These are phyloP conservation scores for Porites evermanni DNA, from an alignment of 92 coral and sea anemone genomes.

Conservation along the genomic window DNA sequence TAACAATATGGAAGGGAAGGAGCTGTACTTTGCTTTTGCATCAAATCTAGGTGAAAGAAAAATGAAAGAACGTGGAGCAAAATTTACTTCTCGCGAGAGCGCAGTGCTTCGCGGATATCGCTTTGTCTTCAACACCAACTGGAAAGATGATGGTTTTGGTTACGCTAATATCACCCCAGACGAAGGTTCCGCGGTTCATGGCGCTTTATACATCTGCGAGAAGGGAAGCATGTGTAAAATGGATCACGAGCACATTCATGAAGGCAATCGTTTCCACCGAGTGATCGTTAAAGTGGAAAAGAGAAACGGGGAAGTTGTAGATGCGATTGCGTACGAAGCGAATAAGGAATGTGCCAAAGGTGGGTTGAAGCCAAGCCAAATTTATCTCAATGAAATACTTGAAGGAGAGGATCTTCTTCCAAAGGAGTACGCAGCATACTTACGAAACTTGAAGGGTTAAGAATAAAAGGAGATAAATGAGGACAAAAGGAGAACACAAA, in stretches of 20 bases:
- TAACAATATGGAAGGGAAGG: slow-evolving; percentile 14
- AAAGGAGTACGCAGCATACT: slow-evolving; percentile 20
- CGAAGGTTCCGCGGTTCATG: slow-evolving; percentile 51
- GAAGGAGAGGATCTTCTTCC: slow-evolving; percentile 67
- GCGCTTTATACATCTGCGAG: slow-evolving; percentile 66
- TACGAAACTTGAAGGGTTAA: background rate
- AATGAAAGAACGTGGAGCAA: slow-evolving; percentile 69
- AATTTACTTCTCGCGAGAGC: slow-evolving; percentile 54
- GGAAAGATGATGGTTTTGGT: slow-evolving; percentile 70
- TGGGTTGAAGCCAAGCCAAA: slow-evolving; percentile 57
- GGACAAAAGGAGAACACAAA: no score
- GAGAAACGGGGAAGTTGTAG: no score
- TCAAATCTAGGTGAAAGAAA: slow-evolving; percentile 68
- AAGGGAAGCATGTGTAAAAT: slow-evolving; percentile 37
- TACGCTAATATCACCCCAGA: slow-evolving; percentile 63
- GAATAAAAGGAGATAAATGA: background rate
- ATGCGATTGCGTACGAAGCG: slow-evolving; percentile 24
- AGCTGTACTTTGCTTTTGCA: slow-evolving; percentile 65
- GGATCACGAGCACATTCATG: no score
- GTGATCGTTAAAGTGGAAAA: no score
- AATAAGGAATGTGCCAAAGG: slow-evolving; percentile 50
- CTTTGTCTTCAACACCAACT: slow-evolving; percentile 45
- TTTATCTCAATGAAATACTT: slow-evolving; percentile 58
- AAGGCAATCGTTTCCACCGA: no score
- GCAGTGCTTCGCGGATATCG: slow-evolving; percentile 55